phyloP scores from a whole-genome alignment of 2,888 invertebrate species.

The Heliconius sara region DNA sequence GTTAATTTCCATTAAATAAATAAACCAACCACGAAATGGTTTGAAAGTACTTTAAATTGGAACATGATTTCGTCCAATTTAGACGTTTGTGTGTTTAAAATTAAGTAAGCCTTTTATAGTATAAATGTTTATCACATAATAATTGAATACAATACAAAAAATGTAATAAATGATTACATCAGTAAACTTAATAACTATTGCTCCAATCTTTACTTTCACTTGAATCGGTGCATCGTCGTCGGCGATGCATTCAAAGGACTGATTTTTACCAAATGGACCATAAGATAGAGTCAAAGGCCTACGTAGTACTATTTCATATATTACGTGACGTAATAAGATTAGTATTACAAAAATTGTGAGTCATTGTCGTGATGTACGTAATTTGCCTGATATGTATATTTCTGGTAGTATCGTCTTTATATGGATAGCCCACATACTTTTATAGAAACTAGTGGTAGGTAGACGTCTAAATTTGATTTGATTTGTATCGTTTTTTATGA shows the following conservation, averaged over 20 bases:
- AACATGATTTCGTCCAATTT: not conserved
- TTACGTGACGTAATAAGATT: slow-evolving; percentile 42
- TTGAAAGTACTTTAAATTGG: not conserved
- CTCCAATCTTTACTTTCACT: slow-evolving; percentile 78
- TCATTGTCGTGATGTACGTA: slow-evolving; percentile 32
- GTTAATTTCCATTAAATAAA: slow-evolving; percentile 15
- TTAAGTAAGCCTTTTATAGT: not conserved
- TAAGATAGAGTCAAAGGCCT: slow-evolving; percentile 49
- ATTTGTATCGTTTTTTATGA: not conserved
- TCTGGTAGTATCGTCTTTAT: not conserved
- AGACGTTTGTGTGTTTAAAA: not conserved
- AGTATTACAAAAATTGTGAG: slow-evolving; percentile 37
- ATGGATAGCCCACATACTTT: not conserved
- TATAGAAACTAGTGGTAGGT: not conserved
- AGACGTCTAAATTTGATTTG: not conserved
- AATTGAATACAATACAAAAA: slow-evolving; percentile 59
- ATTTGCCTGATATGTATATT: slow-evolving; percentile 16
- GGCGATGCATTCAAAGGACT: slow-evolving; percentile 53
- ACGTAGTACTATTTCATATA: slow-evolving; percentile 44
- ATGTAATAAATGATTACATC: slow-evolving; percentile 73
- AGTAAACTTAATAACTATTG: slow-evolving; percentile 74
- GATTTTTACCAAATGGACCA: slow-evolving; percentile 54
- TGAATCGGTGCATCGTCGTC: slow-evolving; percentile 59
- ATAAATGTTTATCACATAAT: slow-evolving; percentile 58
- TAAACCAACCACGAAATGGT: not conserved